A percentile compares a stretch with the other conserved stretches of the same genome.
Conservation (phyloP, 2,888 invertebrate species). For the Cephus pulcher region DNA sequence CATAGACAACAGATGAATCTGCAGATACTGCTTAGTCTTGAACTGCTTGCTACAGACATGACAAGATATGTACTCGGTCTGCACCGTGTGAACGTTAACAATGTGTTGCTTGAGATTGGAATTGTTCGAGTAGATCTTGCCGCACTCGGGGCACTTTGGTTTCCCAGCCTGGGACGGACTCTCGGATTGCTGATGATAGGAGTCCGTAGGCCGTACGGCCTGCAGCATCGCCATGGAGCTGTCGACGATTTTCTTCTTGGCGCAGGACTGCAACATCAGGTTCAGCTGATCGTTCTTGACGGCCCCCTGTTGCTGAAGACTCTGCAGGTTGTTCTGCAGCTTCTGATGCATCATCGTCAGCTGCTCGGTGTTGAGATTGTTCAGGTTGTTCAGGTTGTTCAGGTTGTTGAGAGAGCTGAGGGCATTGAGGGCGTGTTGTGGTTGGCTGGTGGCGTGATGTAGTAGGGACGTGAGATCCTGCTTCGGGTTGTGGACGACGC, state of each 20-base stretch:
- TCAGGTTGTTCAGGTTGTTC: constrained; percentile 37
- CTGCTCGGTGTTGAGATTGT: constrained; percentile 55
- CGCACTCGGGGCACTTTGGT: constrained; percentile 77
- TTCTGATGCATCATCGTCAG: constrained; percentile 63
- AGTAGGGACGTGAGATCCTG: constrained; percentile 35
- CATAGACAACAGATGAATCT: constrained; percentile 77
- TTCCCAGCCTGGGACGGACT: constrained; percentile 55
- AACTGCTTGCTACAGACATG: constrained; percentile 76
- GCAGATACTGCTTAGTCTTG: constrained; percentile 79
- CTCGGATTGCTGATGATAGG: constrained; percentile 31
- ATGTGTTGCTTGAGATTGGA: constrained; percentile 79
- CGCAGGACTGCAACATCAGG: constrained; percentile 59
- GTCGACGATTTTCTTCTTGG: constrained; percentile 57
- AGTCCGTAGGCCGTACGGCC: constrained; percentile 15
- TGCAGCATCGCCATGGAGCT: constrained; percentile 52
- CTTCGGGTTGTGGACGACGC: constrained; percentile 46
- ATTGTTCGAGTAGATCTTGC: constrained; percentile 77
- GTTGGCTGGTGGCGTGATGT: constrained; percentile 15
- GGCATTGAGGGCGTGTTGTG: constrained; percentile 46
- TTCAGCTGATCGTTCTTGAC: constrained; percentile 50
- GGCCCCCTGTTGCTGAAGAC: constrained; percentile 44
- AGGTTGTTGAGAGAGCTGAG: constrained; percentile 27
- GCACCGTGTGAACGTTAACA: constrained; percentile 76
- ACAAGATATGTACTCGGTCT: constrained; percentile 72
- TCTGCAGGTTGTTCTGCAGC: constrained; percentile 57